Base-by-base conservation (phyloP, 2,888 invertebrate species). In the Brachypalpus laphriformis region DNA sequence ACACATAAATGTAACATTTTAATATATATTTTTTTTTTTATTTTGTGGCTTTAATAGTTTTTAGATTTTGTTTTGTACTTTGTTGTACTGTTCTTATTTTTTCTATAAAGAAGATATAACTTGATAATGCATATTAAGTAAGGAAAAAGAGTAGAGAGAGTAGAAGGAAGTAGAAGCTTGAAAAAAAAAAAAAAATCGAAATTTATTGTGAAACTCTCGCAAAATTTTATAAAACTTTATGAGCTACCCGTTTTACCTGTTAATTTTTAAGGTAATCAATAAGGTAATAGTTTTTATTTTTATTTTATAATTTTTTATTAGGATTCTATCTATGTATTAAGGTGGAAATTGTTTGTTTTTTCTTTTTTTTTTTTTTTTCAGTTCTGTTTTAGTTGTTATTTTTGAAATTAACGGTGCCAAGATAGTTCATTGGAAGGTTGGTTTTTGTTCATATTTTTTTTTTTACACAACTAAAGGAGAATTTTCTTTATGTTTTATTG, bases 181-280 rank as follows among this genome's bases (percentile, higher is more conserved):
- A 54, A 34, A 61, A 51, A 42, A 37, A 66, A 51, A 34, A 47
- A 34, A 51, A 40, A 59, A 72, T 8, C n/a, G 25, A 4, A 70
- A 34, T 37, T 18, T 42, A 45, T 71, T 42, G 2, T 49, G 31
- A 51, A 80, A 59, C 45, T 70, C 75, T 71, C 75, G 65, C 71
- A 56, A 71, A 81, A 81, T 65, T 59, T 49, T 18, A 71, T 49
- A 66, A 75, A 80, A 81, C 75, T 71, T 81, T 83, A 66, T 85
- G 71, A 89, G 91, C 91, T 91, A 91, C 91, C 90, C 89, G 91
- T 90, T 91, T 90, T 91, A 91, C 91, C 91, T 91, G 91, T 89
- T 89, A 89, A 78, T 81, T 87, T 87, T 68, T 75, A 88, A 89
- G 89, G 83, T 78, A 72, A 54, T 80, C 14, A 51, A 61, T 74